These are phyloP conservation scores for Hipposideros armiger DNA, from an alignment of 2,113 vertebrate genomes.

Conservation along the genomic window DNA sequence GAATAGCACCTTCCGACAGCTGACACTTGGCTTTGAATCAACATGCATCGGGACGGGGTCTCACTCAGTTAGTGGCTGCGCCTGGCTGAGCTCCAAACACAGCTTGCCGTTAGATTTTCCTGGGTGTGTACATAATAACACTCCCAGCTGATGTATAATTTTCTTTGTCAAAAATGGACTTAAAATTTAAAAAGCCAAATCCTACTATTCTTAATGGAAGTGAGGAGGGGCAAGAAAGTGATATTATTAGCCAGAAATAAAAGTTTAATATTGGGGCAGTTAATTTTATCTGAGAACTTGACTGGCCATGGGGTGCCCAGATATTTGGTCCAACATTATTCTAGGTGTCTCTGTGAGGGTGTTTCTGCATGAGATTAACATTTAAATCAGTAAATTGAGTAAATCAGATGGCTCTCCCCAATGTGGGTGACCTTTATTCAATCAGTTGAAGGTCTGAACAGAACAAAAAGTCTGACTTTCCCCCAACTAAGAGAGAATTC, in stretches of 20 bases:
- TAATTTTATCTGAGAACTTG: neutral
- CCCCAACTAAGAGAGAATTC: neutral
- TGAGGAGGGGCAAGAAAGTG: conserved; percentile 16
- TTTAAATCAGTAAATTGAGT: too few species aligned
- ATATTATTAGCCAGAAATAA: neutral
- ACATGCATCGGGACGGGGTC: neutral
- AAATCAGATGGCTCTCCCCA: neutral
- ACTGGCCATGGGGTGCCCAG: neutral
- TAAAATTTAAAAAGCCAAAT: neutral
- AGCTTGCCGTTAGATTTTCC: neutral
- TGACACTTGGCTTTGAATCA: neutral
- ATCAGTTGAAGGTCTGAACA: neutral
- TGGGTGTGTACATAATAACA: neutral
- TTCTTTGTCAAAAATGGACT: neutral
- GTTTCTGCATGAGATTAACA: too few species aligned
- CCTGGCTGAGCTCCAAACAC: neutral
- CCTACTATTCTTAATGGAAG: neutral
- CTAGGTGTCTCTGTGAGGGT: too few species aligned
- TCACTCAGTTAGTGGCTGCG: neutral
- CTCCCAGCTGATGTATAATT: neutral
- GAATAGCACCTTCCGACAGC: neutral
- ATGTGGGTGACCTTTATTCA: neutral
- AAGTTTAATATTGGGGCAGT: neutral
- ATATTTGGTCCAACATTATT: too few species aligned
- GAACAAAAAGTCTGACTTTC: neutral